A percentile compares a stretch with the other conserved stretches of the same genome.
Evolutionary conservation across 2,113 vertebrate species (phyloP).

Genomic region (Struthidea cinerea): DNA sequence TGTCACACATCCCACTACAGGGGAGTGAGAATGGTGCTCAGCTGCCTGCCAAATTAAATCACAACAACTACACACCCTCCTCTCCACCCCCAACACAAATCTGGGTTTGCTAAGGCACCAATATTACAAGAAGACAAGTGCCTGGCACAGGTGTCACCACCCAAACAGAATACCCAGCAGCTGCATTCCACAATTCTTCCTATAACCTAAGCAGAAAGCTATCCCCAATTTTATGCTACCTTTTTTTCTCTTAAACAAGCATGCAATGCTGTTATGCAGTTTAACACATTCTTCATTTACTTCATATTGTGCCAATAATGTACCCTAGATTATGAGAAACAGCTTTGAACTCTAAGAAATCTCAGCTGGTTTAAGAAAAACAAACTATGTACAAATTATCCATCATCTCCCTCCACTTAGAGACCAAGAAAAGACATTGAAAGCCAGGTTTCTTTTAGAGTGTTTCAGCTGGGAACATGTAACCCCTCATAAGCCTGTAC

Average conservation of each 20-base stretch:
- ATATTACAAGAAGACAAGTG: neutral
- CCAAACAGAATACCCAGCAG: neutral
- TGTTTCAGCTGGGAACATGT: neutral
- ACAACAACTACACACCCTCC: neutral
- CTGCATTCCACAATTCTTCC: neutral
- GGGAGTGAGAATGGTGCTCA: neutral
- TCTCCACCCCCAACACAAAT: neutral
- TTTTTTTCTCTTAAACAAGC: neutral
- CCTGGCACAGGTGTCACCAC: neutral
- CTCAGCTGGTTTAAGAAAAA: neutral
- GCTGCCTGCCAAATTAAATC: neutral
- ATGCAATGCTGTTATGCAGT: neutral
- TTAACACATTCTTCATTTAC: neutral
- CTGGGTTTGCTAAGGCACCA: neutral
- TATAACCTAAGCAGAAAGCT: neutral
- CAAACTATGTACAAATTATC: neutral
- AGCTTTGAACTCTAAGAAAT: neutral
- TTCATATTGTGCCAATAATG: neutral
- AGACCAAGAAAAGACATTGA: neutral
- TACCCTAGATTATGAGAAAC: neutral
- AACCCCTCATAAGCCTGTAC: neutral
- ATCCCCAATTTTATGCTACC: neutral
- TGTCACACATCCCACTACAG: accelerated
- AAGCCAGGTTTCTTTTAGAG: neutral
- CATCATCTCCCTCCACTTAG: neutral